These are phyloP conservation scores for Peromyscus melanophrys DNA, from an alignment of 2,797 vertebrate genomes.

Conservation along the genomic window DNA sequence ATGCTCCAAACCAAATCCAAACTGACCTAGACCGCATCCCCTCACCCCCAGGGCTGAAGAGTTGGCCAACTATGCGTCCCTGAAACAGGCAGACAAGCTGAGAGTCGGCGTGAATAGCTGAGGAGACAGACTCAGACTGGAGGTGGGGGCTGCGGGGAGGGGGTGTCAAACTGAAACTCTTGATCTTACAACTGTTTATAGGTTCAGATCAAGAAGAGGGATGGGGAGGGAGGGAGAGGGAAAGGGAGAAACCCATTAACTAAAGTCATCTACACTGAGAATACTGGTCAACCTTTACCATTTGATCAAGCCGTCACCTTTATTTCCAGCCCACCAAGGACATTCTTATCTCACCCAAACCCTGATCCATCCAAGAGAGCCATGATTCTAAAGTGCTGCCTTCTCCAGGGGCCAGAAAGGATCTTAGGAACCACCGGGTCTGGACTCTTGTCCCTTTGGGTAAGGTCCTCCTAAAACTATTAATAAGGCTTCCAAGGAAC, in stretches of 20 bases:
- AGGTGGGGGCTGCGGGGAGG: neutral
- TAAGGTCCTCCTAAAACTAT: neutral
- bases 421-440: neutral
- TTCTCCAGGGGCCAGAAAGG: neutral
- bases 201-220: conserved; percentile 71
- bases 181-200: conserved; percentile 76
- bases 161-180: conserved; percentile 81
- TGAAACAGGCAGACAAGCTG: conserved; percentile 47
- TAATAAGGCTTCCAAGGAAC: neutral
- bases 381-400: neutral
- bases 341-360: conserved; percentile 39
- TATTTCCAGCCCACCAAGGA: conserved; percentile 64
- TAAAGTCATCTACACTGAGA: conserved; percentile 59
- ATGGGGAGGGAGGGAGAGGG: conserved; percentile 13
- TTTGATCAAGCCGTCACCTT: conserved; percentile 59
- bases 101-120: conserved; percentile 30
- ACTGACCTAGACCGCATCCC: neutral
- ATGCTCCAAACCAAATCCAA: conserved; percentile 39
- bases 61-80: conserved; percentile 10
- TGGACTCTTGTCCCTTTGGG: neutral
- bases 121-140: conserved; percentile 29
- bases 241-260: neutral
- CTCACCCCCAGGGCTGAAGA: neutral
- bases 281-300: conserved; percentile 38
- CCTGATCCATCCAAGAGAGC: neutral